A percentile compares a stretch with the other conserved stretches of the same genome.
phyloP scores from a whole-genome alignment of 2,113 vertebrate species.

The Pycnonotus jocosus region DNA sequence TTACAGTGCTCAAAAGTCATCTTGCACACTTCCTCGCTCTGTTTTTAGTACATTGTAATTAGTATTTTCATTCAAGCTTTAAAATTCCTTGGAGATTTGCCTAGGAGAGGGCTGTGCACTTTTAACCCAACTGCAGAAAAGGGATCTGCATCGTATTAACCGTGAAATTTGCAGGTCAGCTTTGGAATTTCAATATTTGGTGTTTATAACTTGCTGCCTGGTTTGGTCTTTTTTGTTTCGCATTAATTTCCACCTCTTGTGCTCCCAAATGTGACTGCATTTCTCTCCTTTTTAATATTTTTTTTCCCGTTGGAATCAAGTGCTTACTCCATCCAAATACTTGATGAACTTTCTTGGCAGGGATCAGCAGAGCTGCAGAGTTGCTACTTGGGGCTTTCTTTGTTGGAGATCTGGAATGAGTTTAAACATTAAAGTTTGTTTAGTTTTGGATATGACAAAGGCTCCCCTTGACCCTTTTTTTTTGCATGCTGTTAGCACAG shows the following conservation, averaged over 20 bases:
- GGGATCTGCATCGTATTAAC: constrained; percentile 12
- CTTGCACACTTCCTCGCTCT: constrained; percentile 18
- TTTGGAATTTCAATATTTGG: constrained; percentile 50
- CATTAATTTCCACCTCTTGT: constrained; percentile 36
- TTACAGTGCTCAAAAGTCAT: neutral
- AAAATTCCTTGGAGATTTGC: constrained; percentile 56
- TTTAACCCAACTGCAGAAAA: constrained; percentile 58
- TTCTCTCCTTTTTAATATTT: neutral
- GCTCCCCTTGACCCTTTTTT: neutral
- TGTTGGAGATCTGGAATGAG: constrained; percentile 5
- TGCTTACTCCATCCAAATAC: neutral
- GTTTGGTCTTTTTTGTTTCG: constrained; percentile 31
- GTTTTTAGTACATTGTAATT: constrained; percentile 51
- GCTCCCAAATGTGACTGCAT: constrained; percentile 2
- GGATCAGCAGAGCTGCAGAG: neutral
- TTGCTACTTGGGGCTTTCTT: neutral
- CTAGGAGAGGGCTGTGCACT: constrained; percentile 35
- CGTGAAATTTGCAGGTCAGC: constrained; percentile 45
- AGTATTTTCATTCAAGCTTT: constrained; percentile 52
- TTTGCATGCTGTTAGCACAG: neutral
- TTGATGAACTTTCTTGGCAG: constrained; percentile 31
- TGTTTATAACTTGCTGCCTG: constrained; percentile 57
- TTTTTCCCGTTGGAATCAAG: neutral
- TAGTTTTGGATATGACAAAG: neutral
- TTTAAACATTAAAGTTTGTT: constrained; percentile 19